Conservation (phyloP, 2,888 invertebrate species). For the Tyria jacobaeae region DNA sequence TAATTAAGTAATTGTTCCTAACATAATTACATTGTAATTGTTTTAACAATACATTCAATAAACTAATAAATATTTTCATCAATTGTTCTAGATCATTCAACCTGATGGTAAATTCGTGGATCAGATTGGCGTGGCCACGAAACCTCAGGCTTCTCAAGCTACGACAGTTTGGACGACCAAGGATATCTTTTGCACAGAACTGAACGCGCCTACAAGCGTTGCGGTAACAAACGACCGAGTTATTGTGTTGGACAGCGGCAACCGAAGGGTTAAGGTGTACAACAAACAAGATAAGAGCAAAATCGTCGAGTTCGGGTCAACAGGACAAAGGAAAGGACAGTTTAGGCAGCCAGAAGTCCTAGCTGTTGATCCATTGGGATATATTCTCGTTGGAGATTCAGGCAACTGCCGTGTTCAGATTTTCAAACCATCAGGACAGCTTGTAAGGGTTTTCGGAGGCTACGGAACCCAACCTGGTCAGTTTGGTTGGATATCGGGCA, state of each 20-base stretch:
- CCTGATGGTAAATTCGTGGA: conserved; percentile 87
- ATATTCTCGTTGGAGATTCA: conserved; percentile 92
- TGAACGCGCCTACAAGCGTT: conserved; percentile 91
- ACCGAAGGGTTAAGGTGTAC: conserved; percentile 89
- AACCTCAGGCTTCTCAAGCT: conserved; percentile 62
- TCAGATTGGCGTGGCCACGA: conserved; percentile 85
- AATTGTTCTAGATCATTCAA: conserved; percentile 74
- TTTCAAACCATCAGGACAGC: conserved; percentile 90
- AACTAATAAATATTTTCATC: no score
- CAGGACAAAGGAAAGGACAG: conserved; percentile 89
- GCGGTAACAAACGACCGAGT: conserved; percentile 86
- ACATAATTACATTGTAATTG: no score
- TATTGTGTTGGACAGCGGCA: conserved; percentile 90
- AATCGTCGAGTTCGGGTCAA: conserved; percentile 88
- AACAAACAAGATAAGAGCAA: conserved; percentile 82
- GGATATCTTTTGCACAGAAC: conserved; percentile 79
- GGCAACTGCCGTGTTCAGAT: conserved; percentile 92
- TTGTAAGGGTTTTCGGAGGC: conserved; percentile 89
- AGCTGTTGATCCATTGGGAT: conserved; percentile 90
- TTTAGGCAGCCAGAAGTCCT: conserved; percentile 91
- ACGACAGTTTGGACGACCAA: conserved; percentile 70
- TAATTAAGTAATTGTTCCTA: no score
- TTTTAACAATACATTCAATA: no score
- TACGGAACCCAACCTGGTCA: conserved; percentile 78
- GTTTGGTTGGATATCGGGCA: conserved; percentile 90